These are phyloP conservation scores for Siniperca scherzeri DNA, from an alignment of 2,797 vertebrate species.

Conservation along the genomic window DNA sequence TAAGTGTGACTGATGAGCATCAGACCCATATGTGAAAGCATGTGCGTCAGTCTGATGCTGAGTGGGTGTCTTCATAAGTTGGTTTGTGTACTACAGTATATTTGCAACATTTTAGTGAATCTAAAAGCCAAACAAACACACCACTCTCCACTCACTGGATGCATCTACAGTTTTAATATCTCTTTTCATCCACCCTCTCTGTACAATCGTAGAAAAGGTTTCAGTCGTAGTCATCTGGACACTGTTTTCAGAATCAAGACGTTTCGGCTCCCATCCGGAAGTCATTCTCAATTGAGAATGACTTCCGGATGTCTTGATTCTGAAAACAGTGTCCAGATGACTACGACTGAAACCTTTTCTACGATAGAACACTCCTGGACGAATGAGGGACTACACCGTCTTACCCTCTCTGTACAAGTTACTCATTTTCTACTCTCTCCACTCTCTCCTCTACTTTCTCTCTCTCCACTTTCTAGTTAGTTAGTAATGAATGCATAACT, in stretches of 20 bases:
- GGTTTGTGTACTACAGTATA: constrained; percentile 37
- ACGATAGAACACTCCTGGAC: too few species aligned
- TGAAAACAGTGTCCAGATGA: too few species aligned
- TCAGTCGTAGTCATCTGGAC: too few species aligned
- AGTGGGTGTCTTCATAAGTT: constrained; percentile 31
- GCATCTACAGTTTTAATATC: background rate
- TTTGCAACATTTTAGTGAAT: constrained; percentile 42
- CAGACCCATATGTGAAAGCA: constrained; percentile 42
- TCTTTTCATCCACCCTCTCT: constrained; percentile 17
- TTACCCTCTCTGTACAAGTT: constrained; percentile 9
- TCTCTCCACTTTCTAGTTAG: background rate
- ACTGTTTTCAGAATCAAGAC: too few species aligned
- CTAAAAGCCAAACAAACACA: background rate
- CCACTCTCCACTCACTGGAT: constrained; percentile 10
- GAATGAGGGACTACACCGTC: too few species aligned
- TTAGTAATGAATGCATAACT: constrained; percentile 23
- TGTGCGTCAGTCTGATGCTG: constrained; percentile 64
- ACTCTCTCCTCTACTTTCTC: too few species aligned
- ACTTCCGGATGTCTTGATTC: too few species aligned
- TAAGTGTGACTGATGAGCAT: constrained; percentile 43
- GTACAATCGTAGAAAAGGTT: too few species aligned
- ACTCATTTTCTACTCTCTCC: background rate
- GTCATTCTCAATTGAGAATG: too few species aligned
- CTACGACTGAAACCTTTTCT: too few species aligned
- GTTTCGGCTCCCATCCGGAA: too few species aligned